These are phyloP conservation scores for Lytechinus variegatus DNA, from an alignment of 35 echinoderm and acorn worm species.

Conservation along the genomic window DNA sequence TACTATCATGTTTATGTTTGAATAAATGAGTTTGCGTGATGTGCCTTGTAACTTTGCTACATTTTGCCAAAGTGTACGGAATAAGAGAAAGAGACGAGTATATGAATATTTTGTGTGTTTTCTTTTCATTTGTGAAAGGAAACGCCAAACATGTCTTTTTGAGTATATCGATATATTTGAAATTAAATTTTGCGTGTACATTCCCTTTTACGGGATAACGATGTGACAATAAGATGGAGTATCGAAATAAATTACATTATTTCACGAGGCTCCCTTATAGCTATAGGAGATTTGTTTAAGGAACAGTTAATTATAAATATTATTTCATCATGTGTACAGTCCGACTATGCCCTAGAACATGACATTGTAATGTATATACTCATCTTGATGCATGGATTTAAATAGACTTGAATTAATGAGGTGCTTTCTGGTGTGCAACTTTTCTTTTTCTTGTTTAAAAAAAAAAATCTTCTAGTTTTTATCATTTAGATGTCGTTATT, in stretches of 20 bases:
- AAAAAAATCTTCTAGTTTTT: not conserved
- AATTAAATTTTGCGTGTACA: constrained; percentile 21
- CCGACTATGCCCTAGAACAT: not conserved
- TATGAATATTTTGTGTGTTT: constrained; percentile 34
- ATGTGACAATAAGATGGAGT: not conserved
- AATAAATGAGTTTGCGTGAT: not conserved
- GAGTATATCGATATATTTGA: not conserved
- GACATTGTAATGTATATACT: not conserved
- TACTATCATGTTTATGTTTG: not conserved
- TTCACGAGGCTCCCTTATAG: not conserved
- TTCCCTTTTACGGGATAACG: constrained; percentile 26
- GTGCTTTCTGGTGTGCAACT: not conserved
- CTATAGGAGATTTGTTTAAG: not conserved
- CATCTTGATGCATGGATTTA: not conserved
- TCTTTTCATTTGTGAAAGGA: not conserved
- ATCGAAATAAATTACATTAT: not conserved
- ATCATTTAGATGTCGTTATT: not conserved
- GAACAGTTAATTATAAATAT: not conserved
- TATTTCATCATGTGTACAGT: not conserved
- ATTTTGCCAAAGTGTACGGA: constrained; percentile 23
- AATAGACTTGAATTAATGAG: not conserved
- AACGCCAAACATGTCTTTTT: not conserved
- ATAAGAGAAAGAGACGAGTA: not conserved
- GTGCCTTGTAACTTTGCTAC: constrained; percentile 29
- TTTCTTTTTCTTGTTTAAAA: not conserved